These are phyloP conservation scores for Ctenoplectra terminalis DNA, from an alignment of 1,140 invertebrate genomes.

Conservation along the genomic window DNA sequence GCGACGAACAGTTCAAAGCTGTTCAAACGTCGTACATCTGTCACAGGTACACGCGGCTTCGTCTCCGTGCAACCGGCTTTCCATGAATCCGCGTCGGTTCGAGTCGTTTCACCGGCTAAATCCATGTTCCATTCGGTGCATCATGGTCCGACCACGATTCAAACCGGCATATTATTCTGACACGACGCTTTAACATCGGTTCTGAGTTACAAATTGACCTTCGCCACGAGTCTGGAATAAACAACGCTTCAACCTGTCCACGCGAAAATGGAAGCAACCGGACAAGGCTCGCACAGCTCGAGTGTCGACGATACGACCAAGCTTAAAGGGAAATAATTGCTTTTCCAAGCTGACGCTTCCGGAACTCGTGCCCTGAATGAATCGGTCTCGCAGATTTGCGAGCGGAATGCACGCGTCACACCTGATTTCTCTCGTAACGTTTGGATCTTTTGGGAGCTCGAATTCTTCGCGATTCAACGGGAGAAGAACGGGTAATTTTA, in stretches of 20 bases:
- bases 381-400: conserved; percentile 24
- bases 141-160: not conserved
- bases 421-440: conserved; percentile 16
- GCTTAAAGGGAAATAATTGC: conserved; percentile 53
- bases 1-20: conserved; percentile 21
- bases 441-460: not conserved
- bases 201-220: conserved; percentile 63
- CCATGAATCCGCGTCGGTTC: not conserved
- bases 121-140: not conserved
- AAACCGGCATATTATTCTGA: not conserved
- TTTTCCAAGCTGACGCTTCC: conserved; percentile 45
- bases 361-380: conserved; percentile 24
- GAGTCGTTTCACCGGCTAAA: not conserved
- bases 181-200: conserved; percentile 47
- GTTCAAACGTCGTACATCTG: not conserved
- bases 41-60: not conserved
- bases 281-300: no score
- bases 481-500: not conserved
- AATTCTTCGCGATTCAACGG: not conserved
- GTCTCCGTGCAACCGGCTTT: not conserved
- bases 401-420: conserved; percentile 17
- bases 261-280: not conserved
- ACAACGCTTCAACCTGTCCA: conserved; percentile 12
- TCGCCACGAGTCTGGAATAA: conserved; percentile 52
- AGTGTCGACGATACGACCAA: conserved; percentile 31